These are phyloP conservation scores for Dromaius novaehollandiae DNA, from an alignment of 2,113 vertebrate genomes.

Conservation along the genomic window DNA sequence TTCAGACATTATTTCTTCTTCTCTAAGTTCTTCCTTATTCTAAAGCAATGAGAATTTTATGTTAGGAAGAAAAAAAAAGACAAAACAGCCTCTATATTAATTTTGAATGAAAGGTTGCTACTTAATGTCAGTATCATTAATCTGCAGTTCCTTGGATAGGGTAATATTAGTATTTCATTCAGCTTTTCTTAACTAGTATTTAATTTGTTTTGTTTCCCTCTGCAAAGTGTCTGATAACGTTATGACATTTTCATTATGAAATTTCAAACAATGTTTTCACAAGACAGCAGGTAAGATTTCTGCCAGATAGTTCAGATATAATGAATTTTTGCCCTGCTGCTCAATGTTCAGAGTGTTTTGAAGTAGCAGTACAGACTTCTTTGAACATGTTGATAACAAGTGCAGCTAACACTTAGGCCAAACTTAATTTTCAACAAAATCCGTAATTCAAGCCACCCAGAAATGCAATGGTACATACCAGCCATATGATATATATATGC, in stretches of 20 bases:
- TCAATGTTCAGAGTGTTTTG: not conserved
- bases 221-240: conserved; percentile 1
- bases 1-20: not conserved
- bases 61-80: not conserved
- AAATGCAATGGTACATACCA: not conserved
- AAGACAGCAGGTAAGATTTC: not conserved
- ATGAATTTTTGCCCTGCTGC: conserved; percentile 29
- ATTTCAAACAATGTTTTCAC: not conserved
- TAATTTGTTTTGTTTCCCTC: not conserved
- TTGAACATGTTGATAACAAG: not conserved
- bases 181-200: not conserved
- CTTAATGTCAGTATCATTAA: not conserved
- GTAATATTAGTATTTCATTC: not conserved
- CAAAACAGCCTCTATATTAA: not conserved
- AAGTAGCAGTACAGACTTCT: not conserved
- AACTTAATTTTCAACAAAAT: not conserved
- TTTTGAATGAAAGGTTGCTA: not conserved
- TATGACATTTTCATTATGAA: conserved; percentile 50
- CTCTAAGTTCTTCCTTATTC: not conserved
- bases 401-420: not conserved
- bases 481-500: too few relatives aligned
- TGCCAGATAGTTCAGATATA: conserved; percentile 1
- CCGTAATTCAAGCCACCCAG: not conserved
- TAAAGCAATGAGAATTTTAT: not conserved
- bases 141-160: not conserved